Percentiles rank a stretch among this genome's conserved stretches.
phyloP scores from a whole-genome alignment of 30 jellyfish, hydroid and myxozoan species.

The Cassiopea xamachana region DNA sequence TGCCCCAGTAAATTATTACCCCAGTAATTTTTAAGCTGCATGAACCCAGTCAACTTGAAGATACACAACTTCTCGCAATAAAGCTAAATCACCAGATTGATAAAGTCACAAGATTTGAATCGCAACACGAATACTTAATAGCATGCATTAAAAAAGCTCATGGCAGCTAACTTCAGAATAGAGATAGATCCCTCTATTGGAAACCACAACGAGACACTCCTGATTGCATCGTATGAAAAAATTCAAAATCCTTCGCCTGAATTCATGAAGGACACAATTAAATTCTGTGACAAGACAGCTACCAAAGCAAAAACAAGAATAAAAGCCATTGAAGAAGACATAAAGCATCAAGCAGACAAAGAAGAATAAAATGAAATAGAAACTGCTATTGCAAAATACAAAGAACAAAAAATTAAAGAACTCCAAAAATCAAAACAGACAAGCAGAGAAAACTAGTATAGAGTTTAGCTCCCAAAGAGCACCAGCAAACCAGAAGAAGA shows the following conservation, averaged over 20 bases:
- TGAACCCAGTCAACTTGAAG: too few species aligned
- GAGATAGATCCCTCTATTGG: slow-evolving; percentile 18
- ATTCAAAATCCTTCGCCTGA: not conserved
- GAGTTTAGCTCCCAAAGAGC: not conserved
- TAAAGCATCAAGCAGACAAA: not conserved
- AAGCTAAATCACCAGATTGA: slow-evolving; percentile 1
- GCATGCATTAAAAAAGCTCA: slow-evolving; percentile 5
- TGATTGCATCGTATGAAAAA: not conserved
- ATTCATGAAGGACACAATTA: not conserved
- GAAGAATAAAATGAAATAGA: not conserved
- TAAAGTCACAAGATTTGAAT: not conserved
- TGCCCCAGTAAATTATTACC: too few species aligned
- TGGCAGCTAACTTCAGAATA: not conserved
- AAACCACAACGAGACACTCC: not conserved
- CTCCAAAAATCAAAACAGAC: not conserved
- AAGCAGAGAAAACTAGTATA: not conserved
- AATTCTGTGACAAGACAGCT: not conserved
- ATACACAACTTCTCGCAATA: not conserved
- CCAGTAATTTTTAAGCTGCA: too few species aligned
- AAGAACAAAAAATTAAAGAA: not conserved
- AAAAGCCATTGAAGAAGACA: too few species aligned
- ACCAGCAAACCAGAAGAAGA: not conserved
- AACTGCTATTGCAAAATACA: not conserved
- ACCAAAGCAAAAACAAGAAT: too few species aligned
- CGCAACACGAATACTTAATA: slow-evolving; percentile 3